A percentile compares a stretch with the other conserved stretches of the same genome.
Conservation (phyloP, 2,113 vertebrate species). For the Hippopotamus amphibius region DNA sequence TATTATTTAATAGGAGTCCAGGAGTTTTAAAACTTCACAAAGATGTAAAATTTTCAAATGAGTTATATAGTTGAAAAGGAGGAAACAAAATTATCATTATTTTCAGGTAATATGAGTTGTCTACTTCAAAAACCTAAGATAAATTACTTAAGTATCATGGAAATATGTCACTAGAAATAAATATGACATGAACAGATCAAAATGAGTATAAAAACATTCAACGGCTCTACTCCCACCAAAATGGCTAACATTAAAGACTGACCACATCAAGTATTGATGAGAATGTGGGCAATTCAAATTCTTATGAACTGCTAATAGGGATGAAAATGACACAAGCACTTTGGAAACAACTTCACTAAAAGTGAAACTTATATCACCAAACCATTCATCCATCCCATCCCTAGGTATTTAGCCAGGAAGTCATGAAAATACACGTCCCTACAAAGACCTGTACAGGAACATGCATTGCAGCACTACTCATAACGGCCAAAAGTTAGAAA, state of each 20-base stretch:
- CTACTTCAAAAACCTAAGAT: neutral
- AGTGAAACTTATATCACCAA: neutral
- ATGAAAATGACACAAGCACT: neutral
- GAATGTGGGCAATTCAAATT: neutral
- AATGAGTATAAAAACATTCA: neutral
- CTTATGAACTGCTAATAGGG: neutral
- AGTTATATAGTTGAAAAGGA: neutral
- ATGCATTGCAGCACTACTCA: neutral
- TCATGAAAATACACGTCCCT: neutral
- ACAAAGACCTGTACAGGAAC: neutral
- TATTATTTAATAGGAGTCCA: neutral
- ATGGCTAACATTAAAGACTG: neutral
- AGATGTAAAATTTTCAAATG: neutral
- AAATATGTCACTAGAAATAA: neutral
- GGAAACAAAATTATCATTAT: neutral
- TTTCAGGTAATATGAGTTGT: neutral
- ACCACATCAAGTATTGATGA: neutral
- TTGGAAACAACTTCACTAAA: constrained; percentile 18
- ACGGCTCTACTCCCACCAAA: neutral
- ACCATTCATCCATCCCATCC: neutral
- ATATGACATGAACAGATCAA: neutral
- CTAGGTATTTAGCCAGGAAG: neutral
- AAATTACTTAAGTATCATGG: neutral
- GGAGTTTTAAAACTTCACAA: neutral
- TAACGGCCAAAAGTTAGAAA: neutral